phyloP scores from a whole-genome alignment of 2,113 vertebrate genomes.

The Clinocottus analis region DNA sequence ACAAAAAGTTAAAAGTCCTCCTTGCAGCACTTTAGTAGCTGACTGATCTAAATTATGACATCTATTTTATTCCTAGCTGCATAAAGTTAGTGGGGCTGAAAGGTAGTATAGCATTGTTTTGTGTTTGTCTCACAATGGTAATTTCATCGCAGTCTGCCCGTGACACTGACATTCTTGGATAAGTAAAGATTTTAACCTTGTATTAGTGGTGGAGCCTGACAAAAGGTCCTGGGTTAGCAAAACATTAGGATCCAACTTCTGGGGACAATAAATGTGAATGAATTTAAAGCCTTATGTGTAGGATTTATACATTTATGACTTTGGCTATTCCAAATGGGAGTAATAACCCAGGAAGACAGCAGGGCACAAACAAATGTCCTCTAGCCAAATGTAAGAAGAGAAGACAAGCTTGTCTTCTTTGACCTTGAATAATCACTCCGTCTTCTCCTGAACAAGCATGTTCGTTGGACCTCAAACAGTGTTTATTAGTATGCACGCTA shows the following conservation, averaged over 20 bases:
- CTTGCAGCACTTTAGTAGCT: neutral
- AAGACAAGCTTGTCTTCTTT: slow-evolving; percentile 8
- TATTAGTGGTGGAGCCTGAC: neutral
- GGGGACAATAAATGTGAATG: neutral
- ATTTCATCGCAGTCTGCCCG: too few species aligned
- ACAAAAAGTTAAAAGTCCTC: neutral
- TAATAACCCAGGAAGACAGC: neutral
- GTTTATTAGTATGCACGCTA: slow-evolving; percentile 44
- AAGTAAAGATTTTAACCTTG: neutral
- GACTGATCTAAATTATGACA: neutral
- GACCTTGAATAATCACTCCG: slow-evolving; percentile 47
- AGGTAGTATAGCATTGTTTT: too few species aligned
- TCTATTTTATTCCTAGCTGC: too few species aligned
- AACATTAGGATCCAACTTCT: neutral
- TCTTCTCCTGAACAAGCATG: slow-evolving; percentile 6
- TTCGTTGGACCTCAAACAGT: slow-evolving; percentile 29
- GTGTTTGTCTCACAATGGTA: too few species aligned
- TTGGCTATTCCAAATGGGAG: neutral
- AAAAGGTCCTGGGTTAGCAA: neutral
- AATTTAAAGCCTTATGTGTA: neutral
- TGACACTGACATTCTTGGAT: neutral
- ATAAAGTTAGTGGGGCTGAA: too few species aligned
- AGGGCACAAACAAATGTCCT: neutral
- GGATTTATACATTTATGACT: neutral
- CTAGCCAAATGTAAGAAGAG: neutral